Conservation (phyloP, 2,113 vertebrate genomes). For the Thamnaconus septentrionalis region DNA sequence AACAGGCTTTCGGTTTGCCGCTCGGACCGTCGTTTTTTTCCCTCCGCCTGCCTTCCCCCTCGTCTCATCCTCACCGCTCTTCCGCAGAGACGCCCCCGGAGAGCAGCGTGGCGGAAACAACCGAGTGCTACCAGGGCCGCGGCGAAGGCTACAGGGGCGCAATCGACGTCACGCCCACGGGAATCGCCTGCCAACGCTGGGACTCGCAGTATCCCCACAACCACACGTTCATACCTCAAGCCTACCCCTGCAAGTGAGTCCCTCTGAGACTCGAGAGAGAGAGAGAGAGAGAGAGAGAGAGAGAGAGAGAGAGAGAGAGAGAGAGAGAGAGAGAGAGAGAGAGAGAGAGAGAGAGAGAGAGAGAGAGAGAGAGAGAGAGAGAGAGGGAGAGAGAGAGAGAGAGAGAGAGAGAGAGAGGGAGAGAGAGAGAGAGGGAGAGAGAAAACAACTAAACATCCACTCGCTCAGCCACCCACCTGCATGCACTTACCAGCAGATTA, state of each 20-base stretch:
- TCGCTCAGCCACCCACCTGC: constrained; percentile 16
- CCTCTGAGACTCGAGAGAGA: neutral
- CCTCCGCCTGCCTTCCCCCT: neutral
- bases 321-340: neutral
- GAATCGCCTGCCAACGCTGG: constrained; percentile 90
- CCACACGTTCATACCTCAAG: constrained; percentile 87
- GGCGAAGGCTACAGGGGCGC: constrained; percentile 89
- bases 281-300: too few relatives aligned
- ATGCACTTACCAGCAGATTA: constrained; percentile 69
- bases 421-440: too few relatives aligned
- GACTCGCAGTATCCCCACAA: constrained; percentile 92
- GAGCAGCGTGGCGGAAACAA: constrained; percentile 70
- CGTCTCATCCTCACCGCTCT: neutral
- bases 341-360: too few relatives aligned
- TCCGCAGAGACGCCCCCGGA: constrained; percentile 57
- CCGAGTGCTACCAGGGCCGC: constrained; percentile 80
- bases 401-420: too few relatives aligned
- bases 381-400: neutral
- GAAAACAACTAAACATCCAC: neutral
- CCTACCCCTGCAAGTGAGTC: constrained; percentile 96
- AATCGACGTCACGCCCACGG: constrained; percentile 80
- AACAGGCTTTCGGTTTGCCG: too few relatives aligned
- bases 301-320: too few relatives aligned
- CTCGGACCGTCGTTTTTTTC: neutral
- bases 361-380: too few relatives aligned